Evolutionary conservation across 2,113 vertebrate genomes (phyloP).

Genomic region (Himantopus leucocephalus): DNA sequence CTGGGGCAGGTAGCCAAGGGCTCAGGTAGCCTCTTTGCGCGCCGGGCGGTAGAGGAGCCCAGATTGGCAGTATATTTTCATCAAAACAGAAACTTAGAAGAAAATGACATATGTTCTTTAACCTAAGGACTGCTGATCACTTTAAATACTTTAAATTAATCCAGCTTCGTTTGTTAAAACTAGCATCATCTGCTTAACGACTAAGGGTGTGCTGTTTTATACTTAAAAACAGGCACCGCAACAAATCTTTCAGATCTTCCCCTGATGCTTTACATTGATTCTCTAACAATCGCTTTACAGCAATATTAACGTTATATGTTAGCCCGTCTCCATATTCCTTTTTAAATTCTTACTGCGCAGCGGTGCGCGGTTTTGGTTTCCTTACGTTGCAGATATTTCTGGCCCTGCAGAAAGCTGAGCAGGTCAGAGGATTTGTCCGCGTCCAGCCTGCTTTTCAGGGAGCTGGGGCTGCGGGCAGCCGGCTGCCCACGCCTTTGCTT

Average conservation of each 20-base stretch:
- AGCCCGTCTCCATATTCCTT: not conserved
- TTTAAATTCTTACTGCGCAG: not conserved
- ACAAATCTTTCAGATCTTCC: not conserved
- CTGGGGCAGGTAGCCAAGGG: conserved; percentile 67
- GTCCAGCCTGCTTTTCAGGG: not conserved
- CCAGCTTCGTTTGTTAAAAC: conserved; percentile 71
- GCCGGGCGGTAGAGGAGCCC: not conserved
- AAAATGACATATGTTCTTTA: conserved; percentile 78
- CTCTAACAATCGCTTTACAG: not conserved
- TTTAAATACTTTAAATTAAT: conserved; percentile 70
- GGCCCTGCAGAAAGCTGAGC: not conserved
- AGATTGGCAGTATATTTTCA: not conserved
- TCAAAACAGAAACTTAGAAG: conserved; percentile 43
- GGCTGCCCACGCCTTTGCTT: not conserved
- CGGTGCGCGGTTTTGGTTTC: accelerated
- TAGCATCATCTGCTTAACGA: conserved; percentile 62
- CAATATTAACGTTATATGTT: accelerated
- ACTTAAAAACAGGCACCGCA: not conserved
- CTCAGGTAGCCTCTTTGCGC: conserved; percentile 76
- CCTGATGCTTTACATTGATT: not conserved
- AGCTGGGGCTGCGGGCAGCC: not conserved
- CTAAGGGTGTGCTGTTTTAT: not conserved
- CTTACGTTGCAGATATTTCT: not conserved
- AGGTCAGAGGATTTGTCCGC: not conserved
- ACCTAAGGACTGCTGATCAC: conserved; percentile 69